These are phyloP conservation scores for Melanotaenia maccullochi DNA, from an alignment of 2,797 vertebrate genomes.

Conservation along the genomic window DNA sequence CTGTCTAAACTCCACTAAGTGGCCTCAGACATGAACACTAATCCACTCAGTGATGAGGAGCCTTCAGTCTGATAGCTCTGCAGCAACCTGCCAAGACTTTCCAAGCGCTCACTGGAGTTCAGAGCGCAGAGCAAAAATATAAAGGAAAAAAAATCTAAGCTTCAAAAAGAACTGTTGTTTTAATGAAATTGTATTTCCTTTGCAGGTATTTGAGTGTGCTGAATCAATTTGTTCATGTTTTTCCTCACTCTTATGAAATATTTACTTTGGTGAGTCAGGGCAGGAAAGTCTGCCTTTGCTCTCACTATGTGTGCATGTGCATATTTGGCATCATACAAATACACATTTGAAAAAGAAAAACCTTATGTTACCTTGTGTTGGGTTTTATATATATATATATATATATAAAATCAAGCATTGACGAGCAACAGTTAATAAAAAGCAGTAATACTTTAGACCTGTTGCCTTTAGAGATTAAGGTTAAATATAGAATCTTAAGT, in stretches of 20 bases:
- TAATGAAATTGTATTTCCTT: constrained; percentile 66
- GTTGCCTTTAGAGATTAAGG: too few species aligned
- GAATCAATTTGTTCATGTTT: constrained; percentile 62
- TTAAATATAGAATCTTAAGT: too few species aligned
- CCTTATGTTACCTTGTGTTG: too few species aligned
- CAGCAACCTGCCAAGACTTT: constrained; percentile 70
- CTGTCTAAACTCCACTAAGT: constrained; percentile 80
- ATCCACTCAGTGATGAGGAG: constrained; percentile 82
- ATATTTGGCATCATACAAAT: neutral
- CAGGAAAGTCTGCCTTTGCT: constrained; percentile 27
- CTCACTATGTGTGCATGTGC: constrained; percentile 13
- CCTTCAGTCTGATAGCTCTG: constrained; percentile 68
- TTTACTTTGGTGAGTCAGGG: constrained; percentile 36
- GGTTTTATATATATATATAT: too few species aligned
- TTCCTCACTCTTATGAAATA: constrained; percentile 52
- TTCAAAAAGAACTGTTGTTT: constrained; percentile 55
- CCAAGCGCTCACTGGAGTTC: constrained; percentile 27
- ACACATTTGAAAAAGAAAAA: neutral
- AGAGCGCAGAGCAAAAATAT: constrained; percentile 48
- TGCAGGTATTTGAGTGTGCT: constrained; percentile 63
- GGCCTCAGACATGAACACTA: constrained; percentile 80
- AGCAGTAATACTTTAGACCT: too few species aligned
- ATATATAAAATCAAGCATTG: too few species aligned
- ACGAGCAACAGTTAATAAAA: too few species aligned
- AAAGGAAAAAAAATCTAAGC: constrained; percentile 25